phyloP scores from a whole-genome alignment of 2,888 invertebrate species.

The Timandra comae region DNA sequence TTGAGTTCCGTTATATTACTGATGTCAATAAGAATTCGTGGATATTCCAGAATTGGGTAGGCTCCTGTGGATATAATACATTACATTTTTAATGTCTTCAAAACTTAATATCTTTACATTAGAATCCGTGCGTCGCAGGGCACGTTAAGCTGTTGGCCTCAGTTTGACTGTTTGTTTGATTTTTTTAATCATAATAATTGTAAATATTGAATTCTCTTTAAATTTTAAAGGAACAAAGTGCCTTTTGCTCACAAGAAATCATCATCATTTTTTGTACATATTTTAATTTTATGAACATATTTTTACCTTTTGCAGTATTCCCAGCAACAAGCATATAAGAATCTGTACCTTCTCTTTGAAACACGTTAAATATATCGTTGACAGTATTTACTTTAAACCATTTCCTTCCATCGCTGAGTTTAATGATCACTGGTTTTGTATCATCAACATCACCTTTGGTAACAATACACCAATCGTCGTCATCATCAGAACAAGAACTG shows the following conservation, averaged over 20 bases:
- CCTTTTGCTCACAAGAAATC: too few relatives aligned
- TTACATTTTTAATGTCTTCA: too few relatives aligned
- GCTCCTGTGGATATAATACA: constrained; percentile 45
- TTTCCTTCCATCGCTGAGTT: constrained; percentile 40
- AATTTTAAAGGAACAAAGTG: too few relatives aligned
- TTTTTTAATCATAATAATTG: too few relatives aligned
- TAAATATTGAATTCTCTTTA: too few relatives aligned
- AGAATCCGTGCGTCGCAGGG: too few relatives aligned
- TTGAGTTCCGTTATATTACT: constrained; percentile 74
- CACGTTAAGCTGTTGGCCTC: too few relatives aligned
- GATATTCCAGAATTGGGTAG: constrained; percentile 46
- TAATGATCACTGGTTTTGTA: constrained; percentile 23
- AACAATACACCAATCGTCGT: constrained; percentile 45
- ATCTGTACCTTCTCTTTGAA: constrained; percentile 35
- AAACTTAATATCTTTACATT: too few relatives aligned
- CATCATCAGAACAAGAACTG: constrained; percentile 19
- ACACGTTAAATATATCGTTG: constrained; percentile 62
- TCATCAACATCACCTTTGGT: constrained; percentile 24
- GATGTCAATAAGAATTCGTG: constrained; percentile 77
- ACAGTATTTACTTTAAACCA: constrained; percentile 72
- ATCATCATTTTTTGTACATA: background rate
- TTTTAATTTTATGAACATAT: too few relatives aligned
- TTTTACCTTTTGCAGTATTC: constrained; percentile 81
- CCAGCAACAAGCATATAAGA: constrained; percentile 80
- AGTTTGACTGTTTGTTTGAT: too few relatives aligned